Conservation (phyloP, 2,888 invertebrate genomes). For the Polietes domitor region DNA sequence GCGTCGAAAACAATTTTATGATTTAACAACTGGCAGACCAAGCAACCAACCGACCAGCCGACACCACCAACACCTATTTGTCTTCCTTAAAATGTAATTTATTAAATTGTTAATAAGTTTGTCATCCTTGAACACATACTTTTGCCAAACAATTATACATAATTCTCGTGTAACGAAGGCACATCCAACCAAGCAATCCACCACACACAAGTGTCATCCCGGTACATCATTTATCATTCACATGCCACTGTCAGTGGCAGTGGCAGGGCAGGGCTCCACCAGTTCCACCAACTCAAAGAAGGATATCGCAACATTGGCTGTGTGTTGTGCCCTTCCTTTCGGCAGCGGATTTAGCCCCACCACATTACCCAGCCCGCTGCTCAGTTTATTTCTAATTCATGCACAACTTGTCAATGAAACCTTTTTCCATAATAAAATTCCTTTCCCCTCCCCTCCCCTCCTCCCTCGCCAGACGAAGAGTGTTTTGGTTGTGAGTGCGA, state of each 20-base stretch:
- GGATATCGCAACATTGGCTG: background rate
- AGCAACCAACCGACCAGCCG: background rate
- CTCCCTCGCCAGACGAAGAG: background rate
- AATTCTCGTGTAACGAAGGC: background rate
- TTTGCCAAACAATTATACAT: background rate
- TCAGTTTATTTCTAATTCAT: slow-evolving; percentile 33
- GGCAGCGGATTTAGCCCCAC: background rate
- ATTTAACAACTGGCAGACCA: background rate
- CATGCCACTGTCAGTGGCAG: background rate
- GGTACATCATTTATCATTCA: background rate
- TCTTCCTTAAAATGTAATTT: slow-evolving; percentile 62
- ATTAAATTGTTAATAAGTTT: slow-evolving; percentile 61
- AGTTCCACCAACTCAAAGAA: background rate
- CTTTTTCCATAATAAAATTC: slow-evolving; percentile 4
- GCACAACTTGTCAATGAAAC: slow-evolving; percentile 27
- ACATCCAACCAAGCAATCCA: background rate
- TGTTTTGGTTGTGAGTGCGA: background rate
- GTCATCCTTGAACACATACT: slow-evolving; percentile 36
- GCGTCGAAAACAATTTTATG: slow-evolving; percentile 27
- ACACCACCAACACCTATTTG: slow-evolving; percentile 19
- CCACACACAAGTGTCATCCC: background rate
- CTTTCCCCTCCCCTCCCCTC: slow-evolving; percentile 15
- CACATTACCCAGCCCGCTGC: background rate
- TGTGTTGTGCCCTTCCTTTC: background rate
- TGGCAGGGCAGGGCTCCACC: background rate